Evolutionary conservation across 2,888 invertebrate genomes (phyloP), one percentile per base, ranked within the genome.

Genomic region (Chalcosyrphus nemorum): DNA sequence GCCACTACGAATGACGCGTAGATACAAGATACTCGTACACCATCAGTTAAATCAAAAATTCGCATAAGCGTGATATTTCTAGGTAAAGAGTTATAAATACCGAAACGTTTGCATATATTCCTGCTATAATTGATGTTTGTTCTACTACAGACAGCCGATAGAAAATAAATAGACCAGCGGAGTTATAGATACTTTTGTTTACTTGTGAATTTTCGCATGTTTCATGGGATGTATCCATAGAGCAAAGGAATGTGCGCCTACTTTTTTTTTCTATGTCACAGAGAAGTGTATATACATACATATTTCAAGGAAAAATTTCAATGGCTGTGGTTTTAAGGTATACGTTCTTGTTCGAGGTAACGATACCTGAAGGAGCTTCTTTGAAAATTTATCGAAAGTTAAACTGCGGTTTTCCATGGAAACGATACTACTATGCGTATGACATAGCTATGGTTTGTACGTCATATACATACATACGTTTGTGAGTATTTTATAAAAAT

Each of bases 141-240:
- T 38, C 41, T 29, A 35, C 35, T 47, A 59, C 52, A 52, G 41
- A 41, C 27, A 24, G 24, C 21, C 43, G 17, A 47, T 47, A 27
- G 50, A 71, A 27, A 59, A 61, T 52, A 52, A 52, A 72, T 61
- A 52, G 52, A 52, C 32, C 17, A 15, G 2, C 43, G 2, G 13
- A 45, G 43, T 45, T 32, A 45, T 11, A 29, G 11, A 68, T 68
- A 68, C 52, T 81, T 68, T 61, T 75, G 75, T 75, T 75, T 75
- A 59, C 80, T 54, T 81, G 80, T 81, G 75, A 81, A 47, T 68
- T 81, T 75, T 81, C 80, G 80, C 80, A 66, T 66, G 66, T 81
- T 75, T 66, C 65, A 45, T 66, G 38, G 27, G 63, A 65, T 41
- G 61, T 50, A 47, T 17, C 2, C n/a, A n/a, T n/a, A n/a, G n/a